Base-by-base conservation (phyloP, 1,140 invertebrate species). In the Rhyzopertha dominica region DNA sequence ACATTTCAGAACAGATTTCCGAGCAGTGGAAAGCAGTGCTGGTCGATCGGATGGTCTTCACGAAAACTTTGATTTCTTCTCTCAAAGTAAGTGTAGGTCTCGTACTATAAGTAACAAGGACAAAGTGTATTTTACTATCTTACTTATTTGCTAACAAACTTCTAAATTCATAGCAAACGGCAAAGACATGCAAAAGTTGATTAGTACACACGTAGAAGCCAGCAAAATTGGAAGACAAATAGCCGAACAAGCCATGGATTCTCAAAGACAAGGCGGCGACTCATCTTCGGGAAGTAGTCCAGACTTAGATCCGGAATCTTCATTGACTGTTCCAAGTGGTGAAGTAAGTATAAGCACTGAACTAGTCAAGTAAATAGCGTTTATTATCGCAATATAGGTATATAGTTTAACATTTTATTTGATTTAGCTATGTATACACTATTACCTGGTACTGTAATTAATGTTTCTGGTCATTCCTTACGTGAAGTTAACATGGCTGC, bases 171-270 rank as follows among this genome's bases (percentile, higher is more conserved):
- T 44, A 66, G 64, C 51, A 13, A 65, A 65, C 24, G 73, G 73
- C 34, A 68, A 74, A 34, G 81, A 82, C 30, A 79, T 86, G 63
- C 78, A 84, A 53, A 69, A 74, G 39, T 65, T 85, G 47, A 85
- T 87, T 53, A 81, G 76, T 53, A 81, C 75, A 26, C 82, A 85
- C 49, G 74, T 87, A 26, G 84, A 87, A 64, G 83, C 82, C 36
- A 84, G 82, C 63, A 87, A 87, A 70, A 87, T 88, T 51, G 86
- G 86, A 17, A 72, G 79, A 17, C 78, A 84, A 60, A 85, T 88
- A 59, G 85, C 83, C 0, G 82, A 85, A 34, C 80, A 85, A 59
- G 80, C 79, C 16, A 56, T 84, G 44, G 79, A 74, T 53, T 72
- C 61, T 53, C 80, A 74, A 62, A 72, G 63, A 53, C 65, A 74